Evolutionary conservation across 2,113 vertebrate species (phyloP).

Genomic region (Ictidomys tridecemlineatus): DNA sequence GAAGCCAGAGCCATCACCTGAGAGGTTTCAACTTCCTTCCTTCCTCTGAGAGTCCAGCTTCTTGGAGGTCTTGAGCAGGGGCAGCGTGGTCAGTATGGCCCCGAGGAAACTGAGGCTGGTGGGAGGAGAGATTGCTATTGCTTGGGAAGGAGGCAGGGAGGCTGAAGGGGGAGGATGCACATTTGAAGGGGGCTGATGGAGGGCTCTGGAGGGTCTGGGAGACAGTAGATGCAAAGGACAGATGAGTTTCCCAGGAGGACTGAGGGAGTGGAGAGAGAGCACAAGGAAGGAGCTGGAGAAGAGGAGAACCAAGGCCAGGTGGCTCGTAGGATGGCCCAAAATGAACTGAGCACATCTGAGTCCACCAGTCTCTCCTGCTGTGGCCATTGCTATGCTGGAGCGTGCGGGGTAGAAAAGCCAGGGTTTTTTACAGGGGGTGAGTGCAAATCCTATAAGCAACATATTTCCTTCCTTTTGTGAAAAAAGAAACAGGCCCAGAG

Average conservation of each 20-base stretch:
- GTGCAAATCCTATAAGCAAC: background rate
- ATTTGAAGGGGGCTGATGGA: background rate
- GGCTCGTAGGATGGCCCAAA: no score
- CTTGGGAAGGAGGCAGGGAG: background rate
- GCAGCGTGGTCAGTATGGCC: fast-evolving
- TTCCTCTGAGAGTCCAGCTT: background rate
- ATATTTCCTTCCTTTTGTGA: background rate
- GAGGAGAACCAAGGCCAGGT: background rate
- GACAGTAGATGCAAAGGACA: background rate
- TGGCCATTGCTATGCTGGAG: background rate
- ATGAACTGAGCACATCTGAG: background rate
- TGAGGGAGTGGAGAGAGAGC: background rate
- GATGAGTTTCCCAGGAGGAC: background rate
- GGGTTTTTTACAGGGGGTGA: background rate
- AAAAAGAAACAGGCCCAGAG: background rate
- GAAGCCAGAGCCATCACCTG: background rate
- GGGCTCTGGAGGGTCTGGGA: background rate
- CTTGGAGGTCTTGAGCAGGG: background rate
- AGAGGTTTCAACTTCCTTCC: background rate
- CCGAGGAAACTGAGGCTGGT: fast-evolving
- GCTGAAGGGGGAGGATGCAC: no score
- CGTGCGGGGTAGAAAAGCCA: fast-evolving
- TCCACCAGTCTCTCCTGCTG: background rate
- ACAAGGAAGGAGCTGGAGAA: background rate
- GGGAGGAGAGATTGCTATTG: background rate